Evolutionary conservation across 2,888 invertebrate species (phyloP).

Genomic region (Dicranocentrus wangi): DNA sequence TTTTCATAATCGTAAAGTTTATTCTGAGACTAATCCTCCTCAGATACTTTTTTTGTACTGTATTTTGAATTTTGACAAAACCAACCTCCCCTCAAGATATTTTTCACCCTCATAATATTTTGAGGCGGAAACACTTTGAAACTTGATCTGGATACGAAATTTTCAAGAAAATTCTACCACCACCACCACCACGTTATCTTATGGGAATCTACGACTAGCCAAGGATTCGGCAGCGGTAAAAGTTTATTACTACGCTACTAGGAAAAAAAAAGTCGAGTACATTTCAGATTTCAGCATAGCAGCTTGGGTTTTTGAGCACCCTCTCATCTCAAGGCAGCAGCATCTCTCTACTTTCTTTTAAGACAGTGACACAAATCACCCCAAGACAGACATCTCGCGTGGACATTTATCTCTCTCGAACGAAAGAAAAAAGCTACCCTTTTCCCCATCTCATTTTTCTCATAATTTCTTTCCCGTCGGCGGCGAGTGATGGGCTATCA

Average conservation of each 20-base stretch:
- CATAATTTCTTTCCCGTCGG: conserved; percentile 3
- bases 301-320: no score
- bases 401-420: conserved; percentile 41
- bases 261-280: no score
- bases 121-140: conserved; percentile 57
- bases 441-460: conserved; percentile 30
- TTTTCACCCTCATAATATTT: conserved; percentile 20
- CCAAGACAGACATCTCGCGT: conserved; percentile 48
- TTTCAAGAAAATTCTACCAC: not conserved
- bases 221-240: not conserved
- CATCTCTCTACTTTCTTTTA: not conserved
- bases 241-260: conserved; percentile 14
- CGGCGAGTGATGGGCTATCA: conserved; percentile 29
- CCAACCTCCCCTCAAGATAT: not conserved
- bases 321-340: no score
- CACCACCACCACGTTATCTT: not conserved
- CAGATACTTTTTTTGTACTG: no score
- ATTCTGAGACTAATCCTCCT: no score
- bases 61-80: no score
- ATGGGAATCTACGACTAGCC: not conserved
- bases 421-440: conserved; percentile 17
- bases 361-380: conserved; percentile 56
- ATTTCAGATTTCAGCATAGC: no score
- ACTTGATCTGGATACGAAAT: conserved; percentile 33
- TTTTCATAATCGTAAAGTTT: conserved; percentile 40